These are phyloP conservation scores for Microtus oregoni DNA, from an alignment of 2,113 vertebrate species.

Conservation along the genomic window DNA sequence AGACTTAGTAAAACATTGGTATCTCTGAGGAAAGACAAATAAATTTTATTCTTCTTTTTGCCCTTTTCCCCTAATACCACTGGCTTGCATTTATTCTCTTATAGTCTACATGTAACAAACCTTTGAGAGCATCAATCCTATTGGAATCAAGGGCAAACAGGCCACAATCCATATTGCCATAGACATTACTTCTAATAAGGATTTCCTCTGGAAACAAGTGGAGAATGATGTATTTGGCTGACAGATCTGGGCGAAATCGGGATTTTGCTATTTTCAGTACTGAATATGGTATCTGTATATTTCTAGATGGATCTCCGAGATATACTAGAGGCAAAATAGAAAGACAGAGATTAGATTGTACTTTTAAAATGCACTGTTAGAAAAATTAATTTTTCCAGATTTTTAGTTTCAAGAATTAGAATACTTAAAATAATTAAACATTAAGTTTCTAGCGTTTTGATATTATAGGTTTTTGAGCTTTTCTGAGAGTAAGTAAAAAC, in stretches of 20 bases:
- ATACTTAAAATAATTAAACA: constrained; percentile 16
- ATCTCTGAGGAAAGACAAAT: constrained; percentile 14
- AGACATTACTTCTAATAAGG: constrained; percentile 87
- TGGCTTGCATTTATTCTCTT: constrained; percentile 42
- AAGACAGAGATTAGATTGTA: constrained; percentile 1
- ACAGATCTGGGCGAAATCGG: constrained; percentile 84
- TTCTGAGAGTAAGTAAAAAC: background rate
- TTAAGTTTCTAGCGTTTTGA: background rate
- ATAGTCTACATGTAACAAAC: constrained; percentile 77
- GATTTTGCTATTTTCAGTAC: constrained; percentile 84
- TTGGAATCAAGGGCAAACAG: constrained; percentile 86
- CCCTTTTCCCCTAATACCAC: background rate
- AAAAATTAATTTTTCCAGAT: background rate
- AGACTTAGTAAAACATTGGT: background rate
- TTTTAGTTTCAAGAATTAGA: constrained; percentile 43
- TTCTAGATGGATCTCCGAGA: constrained; percentile 85
- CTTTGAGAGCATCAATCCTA: constrained; percentile 88
- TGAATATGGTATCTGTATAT: constrained; percentile 84
- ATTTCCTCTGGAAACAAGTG: constrained; percentile 88
- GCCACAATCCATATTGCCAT: constrained; percentile 83
- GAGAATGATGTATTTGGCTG: constrained; percentile 87
- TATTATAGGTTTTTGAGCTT: background rate
- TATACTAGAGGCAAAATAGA: constrained; percentile 79
- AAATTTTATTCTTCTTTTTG: constrained; percentile 32
- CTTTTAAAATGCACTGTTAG: constrained; percentile 6